Percentiles rank a stretch among this genome's conserved stretches.
Conservation (phyloP, 2,888 invertebrate genomes). For the Serrognathus titanus region DNA sequence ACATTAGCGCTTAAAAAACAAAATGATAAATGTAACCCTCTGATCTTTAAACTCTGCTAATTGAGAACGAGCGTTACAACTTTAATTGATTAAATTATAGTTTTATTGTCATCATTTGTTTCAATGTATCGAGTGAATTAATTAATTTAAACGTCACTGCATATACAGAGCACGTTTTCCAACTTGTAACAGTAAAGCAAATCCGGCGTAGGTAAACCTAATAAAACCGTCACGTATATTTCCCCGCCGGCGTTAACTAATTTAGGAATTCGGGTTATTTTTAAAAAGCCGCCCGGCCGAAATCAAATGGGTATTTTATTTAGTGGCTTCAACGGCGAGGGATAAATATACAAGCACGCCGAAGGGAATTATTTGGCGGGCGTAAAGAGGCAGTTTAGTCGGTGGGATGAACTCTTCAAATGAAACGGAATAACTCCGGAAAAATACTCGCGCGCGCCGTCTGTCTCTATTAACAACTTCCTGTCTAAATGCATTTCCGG, state of each 20-base stretch:
- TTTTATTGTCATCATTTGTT: conserved; percentile 20
- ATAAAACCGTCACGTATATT: conserved; percentile 27
- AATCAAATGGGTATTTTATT: no score
- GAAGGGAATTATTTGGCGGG: no score
- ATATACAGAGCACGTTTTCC: no score
- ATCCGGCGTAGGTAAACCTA: conserved; percentile 15
- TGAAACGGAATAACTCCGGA: no score
- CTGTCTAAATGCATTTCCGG: conserved; percentile 13
- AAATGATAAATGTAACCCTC: conserved; percentile 12
- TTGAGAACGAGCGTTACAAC: conserved; percentile 16
- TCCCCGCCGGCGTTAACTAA: conserved; percentile 20
- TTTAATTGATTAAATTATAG: conserved; percentile 21
- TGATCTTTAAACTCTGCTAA: conserved; percentile 16
- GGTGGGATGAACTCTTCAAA: no score
- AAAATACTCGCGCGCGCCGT: neutral
- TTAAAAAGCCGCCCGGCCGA: conserved; percentile 14
- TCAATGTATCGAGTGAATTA: conserved; percentile 16
- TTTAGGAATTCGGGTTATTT: conserved; percentile 21
- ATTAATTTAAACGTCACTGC: conserved; percentile 3
- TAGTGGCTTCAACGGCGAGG: no score
- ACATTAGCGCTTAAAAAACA: neutral
- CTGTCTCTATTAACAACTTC: conserved; percentile 16
- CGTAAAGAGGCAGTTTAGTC: no score
- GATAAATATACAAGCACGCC: no score
- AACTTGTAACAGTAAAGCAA: no score